These are phyloP conservation scores for Mus pahari DNA, from an alignment of 2,113 vertebrate genomes.

Conservation along the genomic window DNA sequence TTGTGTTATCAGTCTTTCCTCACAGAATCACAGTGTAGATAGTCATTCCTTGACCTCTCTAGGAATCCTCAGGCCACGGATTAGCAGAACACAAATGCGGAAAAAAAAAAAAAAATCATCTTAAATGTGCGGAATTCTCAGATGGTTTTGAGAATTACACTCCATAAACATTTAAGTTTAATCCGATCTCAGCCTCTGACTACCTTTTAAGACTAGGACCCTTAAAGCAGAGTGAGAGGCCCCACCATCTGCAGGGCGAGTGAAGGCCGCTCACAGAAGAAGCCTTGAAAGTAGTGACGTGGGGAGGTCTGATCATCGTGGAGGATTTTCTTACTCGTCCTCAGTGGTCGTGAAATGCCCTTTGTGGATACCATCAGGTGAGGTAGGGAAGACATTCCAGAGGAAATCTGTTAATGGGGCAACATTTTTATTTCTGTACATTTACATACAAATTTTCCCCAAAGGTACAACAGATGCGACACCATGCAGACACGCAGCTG, in stretches of 20 bases:
- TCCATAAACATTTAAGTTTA: background rate
- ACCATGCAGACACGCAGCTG: conserved; percentile 90
- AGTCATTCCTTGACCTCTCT: conserved; percentile 25
- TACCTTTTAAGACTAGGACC: background rate
- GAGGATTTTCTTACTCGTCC: conserved; percentile 46
- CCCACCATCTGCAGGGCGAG: accelerated
- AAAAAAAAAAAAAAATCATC: background rate
- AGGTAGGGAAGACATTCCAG: conserved; percentile 82
- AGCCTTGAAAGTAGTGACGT: background rate
- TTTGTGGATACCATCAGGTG: conserved; percentile 65
- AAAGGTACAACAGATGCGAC: conserved; percentile 88
- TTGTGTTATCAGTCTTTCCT: conserved; percentile 67
- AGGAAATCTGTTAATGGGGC: conserved; percentile 83
- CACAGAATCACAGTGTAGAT: conserved; percentile 71
- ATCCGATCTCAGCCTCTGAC: background rate
- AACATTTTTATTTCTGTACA: conserved; percentile 91
- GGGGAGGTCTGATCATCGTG: background rate
- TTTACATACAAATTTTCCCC: conserved; percentile 89
- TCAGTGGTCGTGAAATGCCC: conserved; percentile 64
- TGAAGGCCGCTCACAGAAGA: background rate
- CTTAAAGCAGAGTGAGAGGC: background rate
- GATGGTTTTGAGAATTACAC: background rate
- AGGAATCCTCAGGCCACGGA: background rate
- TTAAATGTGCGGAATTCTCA: background rate
- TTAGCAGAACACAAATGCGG: conserved; percentile 24